Base-by-base conservation (phyloP, 2,888 invertebrate species). In the Acronicta aceris region DNA sequence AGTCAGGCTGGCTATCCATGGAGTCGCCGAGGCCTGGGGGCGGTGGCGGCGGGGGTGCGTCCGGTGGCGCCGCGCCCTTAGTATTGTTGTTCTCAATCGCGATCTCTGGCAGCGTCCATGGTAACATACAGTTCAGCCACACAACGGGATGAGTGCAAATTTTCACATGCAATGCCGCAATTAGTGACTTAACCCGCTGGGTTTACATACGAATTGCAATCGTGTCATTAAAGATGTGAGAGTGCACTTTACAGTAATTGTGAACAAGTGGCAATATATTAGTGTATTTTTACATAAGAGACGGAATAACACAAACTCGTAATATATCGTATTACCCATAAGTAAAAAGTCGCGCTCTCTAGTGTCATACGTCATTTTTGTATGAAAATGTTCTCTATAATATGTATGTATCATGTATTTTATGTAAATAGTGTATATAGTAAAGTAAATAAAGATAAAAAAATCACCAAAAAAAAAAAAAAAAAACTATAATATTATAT, bases 21-120 rank as follows among this genome's bases (percentile, higher is more conserved):
- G 85, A 90, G 77, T 90, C 89, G 13, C 79, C 84, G 68, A 87
- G 80, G 66, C 84, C 88, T 0, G 82, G 79, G 1, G 95, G 91
- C 45, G 95, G 95, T n/a, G 96, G 96, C 59, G 95, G 95, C 27
- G 95, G 94, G 41, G 94, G 93, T 47, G 81, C 92, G 51, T 92
- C 88, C 43, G 95, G 94, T 5, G 95, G 91, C 45, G 95, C 95
- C 0, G 81, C 89, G 50, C 84, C 81, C 77, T 87, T 89, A 56
- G 82, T 84, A 78, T 88, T 90, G 89, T 92, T 89, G 86, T 89
- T 89, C 72, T 90, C 89, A 61, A 75, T 80, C 79, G 77, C 71
- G 80, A 88, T 77, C 82, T 85, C 92, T 92, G 83, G 89, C 89
- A 87, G 92, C 86, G 93, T 90, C 86, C 91, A 82, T 78, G 63